Evolutionary conservation across 2,888 invertebrate species (phyloP), one percentile per base, ranked within the genome.

Genomic region (Rotaria magnacalcarata): DNA sequence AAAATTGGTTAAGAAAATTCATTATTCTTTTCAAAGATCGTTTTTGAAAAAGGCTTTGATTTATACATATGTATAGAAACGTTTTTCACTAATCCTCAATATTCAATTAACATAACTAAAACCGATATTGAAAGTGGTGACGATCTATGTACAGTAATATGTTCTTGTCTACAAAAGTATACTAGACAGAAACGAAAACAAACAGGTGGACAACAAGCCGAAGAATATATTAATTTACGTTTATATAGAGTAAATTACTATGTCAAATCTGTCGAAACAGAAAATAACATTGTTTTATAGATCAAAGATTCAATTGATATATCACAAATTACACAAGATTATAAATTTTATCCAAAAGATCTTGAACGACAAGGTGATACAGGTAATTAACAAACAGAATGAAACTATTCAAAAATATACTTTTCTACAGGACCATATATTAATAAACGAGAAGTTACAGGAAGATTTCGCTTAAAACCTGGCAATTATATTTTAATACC

Each of bases 221-320:
- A 87, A 87, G 87, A 87, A 52, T 87, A 84, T 80, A 87, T 87
- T 21, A 85, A 87, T 56, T n/a, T 87, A 24, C 74, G 87, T 80
- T 34, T 85, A 6, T 87, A 60, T 52, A 34, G 84, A 52, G 86
- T 86, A 7, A 27, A 11, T 58, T 58, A n/a, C n/a, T 27, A n/a
- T n/a, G 11, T 58, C 2, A 3, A n/a, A 58, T 58, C 2, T 11
- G n/a, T 24, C 10, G 0, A 8, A n/a, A 24, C 5, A 7, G 5
- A n/a, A 11, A n/a, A 0, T 11, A n/a, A 58, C 4, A 11, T 11
- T 58, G 14, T 58, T 7, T 56, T 0, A 21, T 58, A 58, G 58
- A 67, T 67, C 2, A 86, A 86, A 52, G 86, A 84, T 56, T 67
- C 84, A 21, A 67, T 86, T 4, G 84, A 84, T 86, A 27, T 86